A percentile compares a stretch with the other conserved stretches of the same genome.
These are phyloP conservation scores for Pristionchus japonicus DNA, from an alignment of 2,888 invertebrate genomes.

Conservation along the genomic window DNA sequence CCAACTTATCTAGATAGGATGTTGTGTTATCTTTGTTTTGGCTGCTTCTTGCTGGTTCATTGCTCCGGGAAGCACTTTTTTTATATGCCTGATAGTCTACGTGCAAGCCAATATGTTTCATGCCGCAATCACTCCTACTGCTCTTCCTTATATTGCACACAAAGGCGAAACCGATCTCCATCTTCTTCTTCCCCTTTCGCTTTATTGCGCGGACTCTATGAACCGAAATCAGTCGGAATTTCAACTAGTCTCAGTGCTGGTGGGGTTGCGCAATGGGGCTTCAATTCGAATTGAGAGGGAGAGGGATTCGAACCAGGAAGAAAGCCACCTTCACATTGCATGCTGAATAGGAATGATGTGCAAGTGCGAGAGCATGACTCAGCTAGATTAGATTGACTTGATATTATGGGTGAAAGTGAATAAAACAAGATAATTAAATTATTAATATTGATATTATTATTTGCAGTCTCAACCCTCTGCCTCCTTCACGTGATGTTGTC, in stretches of 20 bases:
- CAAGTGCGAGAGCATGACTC: too few species aligned
- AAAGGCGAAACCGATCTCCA: not conserved
- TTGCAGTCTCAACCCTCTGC: conserved; percentile 33
- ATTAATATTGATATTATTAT: not conserved
- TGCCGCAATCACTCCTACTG: too few species aligned
- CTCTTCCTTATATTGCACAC: too few species aligned
- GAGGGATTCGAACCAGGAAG: not conserved
- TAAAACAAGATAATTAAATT: not conserved
- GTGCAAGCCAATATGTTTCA: too few species aligned
- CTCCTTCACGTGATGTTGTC: conserved; percentile 36
- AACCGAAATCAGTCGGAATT: not conserved
- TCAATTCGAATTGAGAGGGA: not conserved
- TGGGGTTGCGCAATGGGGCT: not conserved
- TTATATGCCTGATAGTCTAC: too few species aligned
- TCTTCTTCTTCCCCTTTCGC: too few species aligned
- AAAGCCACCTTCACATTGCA: not conserved
- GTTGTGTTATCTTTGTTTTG: too few species aligned
- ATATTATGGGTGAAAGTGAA: not conserved
- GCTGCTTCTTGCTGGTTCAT: too few species aligned
- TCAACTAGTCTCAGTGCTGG: not conserved
- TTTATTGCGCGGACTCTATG: not conserved
- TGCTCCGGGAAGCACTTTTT: too few species aligned
- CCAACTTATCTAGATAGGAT: too few species aligned
- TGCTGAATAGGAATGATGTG: not conserved
- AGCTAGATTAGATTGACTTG: too few species aligned